These are phyloP conservation scores for Calyptomena viridis DNA, from an alignment of 2,113 vertebrate genomes.

Conservation along the genomic window DNA sequence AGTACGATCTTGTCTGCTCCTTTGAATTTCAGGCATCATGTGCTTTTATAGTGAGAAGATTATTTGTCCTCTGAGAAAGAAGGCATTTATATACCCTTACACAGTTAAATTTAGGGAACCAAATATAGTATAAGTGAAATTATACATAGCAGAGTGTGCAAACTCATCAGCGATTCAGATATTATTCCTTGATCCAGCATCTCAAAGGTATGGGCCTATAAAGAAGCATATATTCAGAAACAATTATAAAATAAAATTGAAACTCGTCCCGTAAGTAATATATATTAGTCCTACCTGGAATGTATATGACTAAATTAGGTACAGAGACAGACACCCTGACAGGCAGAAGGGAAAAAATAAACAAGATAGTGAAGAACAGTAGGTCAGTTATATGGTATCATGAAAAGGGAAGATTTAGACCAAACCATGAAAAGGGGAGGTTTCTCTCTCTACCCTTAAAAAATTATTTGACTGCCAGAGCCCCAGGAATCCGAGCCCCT, in stretches of 20 bases:
- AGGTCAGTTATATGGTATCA: not conserved
- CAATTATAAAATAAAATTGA: not conserved
- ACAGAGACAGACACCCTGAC: not conserved
- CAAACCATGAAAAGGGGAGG: too few species aligned
- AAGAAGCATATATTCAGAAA: not conserved
- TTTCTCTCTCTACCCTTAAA: too few species aligned
- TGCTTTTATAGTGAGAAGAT: not conserved
- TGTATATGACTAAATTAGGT: not conserved
- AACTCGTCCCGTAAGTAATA: not conserved
- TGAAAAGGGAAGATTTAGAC: too few species aligned
- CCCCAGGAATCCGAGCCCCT: too few species aligned
- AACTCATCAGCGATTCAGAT: not conserved
- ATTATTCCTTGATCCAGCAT: not conserved
- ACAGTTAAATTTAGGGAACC: not conserved
- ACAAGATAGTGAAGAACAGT: not conserved
- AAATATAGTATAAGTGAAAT: not conserved
- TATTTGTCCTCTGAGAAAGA: conserved; percentile 1
- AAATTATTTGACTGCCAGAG: too few species aligned
- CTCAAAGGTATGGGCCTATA: not conserved
- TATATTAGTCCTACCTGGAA: not conserved
- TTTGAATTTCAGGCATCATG: not conserved
- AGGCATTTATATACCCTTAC: not conserved
- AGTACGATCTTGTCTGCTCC: not conserved
- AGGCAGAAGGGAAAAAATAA: not conserved
- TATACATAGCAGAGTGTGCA: not conserved